phyloP scores from a whole-genome alignment of 2,888 invertebrate species.

The Uloborus plumipes region DNA sequence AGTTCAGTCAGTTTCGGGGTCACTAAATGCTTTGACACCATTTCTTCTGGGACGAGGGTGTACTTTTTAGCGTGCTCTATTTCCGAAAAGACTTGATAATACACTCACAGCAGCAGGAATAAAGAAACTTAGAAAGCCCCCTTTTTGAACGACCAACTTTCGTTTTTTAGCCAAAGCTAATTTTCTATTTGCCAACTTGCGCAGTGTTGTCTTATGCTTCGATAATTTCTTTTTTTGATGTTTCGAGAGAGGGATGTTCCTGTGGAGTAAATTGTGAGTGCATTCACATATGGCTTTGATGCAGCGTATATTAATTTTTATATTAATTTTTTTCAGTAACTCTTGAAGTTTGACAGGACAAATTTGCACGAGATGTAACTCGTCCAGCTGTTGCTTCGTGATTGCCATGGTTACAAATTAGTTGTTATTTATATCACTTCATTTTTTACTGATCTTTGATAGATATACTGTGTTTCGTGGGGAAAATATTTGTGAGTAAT shows the following conservation, averaged over 20 bases:
- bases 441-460: background rate
- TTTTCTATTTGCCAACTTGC: background rate
- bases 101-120: background rate
- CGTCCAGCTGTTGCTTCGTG: background rate
- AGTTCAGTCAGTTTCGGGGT: too few relatives aligned
- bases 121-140: background rate
- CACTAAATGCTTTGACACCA: too few relatives aligned
- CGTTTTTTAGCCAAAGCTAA: background rate
- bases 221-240: background rate
- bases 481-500: background rate
- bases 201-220: background rate
- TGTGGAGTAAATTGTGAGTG: background rate
- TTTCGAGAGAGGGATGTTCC: background rate
- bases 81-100: background rate
- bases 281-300: slow-evolving; percentile 1
- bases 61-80: slow-evolving; percentile 10
- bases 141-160: background rate
- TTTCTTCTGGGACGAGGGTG: too few relatives aligned
- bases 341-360: background rate
- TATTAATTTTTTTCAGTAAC: background rate
- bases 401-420: background rate
- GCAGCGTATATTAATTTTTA: background rate
- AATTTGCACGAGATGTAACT: background rate
- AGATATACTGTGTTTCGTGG: slow-evolving; percentile 5
- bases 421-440: background rate